Percentiles rank a stretch among this genome's conserved stretches.
Evolutionary conservation across 2,888 invertebrate species (phyloP).

Genomic region (Sussaba pulchella): DNA sequence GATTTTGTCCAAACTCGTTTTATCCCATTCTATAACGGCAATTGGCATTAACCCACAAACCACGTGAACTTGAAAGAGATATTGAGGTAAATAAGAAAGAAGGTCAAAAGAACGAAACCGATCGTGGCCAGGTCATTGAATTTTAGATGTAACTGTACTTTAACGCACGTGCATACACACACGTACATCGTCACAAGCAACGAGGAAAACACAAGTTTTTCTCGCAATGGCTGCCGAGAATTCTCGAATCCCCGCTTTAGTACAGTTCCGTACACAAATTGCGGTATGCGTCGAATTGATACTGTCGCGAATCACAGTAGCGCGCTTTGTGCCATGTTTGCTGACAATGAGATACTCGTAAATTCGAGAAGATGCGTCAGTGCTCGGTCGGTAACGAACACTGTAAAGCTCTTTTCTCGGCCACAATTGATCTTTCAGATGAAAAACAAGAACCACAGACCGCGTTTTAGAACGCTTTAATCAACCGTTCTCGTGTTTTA

Average conservation of each 20-base stretch:
- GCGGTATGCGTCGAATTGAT: not conserved
- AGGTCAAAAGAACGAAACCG: not conserved
- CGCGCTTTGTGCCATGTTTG: not conserved
- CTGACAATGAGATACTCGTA: not conserved
- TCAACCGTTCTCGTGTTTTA: too few species aligned
- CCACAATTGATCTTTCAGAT: too few species aligned
- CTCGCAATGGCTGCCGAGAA: conserved; percentile 11
- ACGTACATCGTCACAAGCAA: not conserved
- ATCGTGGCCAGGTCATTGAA: not conserved
- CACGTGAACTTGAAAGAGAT: conserved; percentile 25
- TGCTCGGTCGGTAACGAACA: not conserved
- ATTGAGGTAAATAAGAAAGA: conserved; percentile 13
- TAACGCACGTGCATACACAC: conserved; percentile 2
- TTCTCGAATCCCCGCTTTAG: conserved; percentile 25
- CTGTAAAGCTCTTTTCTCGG: too few species aligned
- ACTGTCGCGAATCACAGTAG: not conserved
- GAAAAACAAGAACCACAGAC: too few species aligned
- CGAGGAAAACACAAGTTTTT: not conserved
- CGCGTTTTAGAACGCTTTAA: too few species aligned
- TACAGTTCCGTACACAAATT: conserved; percentile 3
- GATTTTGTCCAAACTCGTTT: too few species aligned
- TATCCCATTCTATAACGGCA: too few species aligned
- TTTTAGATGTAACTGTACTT: conserved; percentile 43
- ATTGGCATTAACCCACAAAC: not conserved
- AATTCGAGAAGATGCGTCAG: not conserved